Percentiles rank a stretch among this genome's conserved stretches.
These are phyloP conservation scores for Tetragonula carbonaria DNA, from an alignment of 2,888 invertebrate species.

Conservation along the genomic window DNA sequence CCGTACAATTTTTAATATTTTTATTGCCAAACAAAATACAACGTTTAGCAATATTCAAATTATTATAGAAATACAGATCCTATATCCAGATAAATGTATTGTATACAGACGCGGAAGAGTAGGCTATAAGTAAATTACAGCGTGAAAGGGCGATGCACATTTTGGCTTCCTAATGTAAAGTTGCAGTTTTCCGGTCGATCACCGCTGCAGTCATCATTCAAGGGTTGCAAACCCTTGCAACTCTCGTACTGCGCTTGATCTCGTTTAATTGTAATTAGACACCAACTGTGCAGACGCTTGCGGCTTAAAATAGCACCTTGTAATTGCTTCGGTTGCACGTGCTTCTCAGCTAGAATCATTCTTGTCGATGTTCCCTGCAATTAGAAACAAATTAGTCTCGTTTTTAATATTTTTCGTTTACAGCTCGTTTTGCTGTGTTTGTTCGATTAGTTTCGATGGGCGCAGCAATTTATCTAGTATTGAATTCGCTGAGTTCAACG, in stretches of 20 bases:
- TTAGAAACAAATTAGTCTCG: neutral
- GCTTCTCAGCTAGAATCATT: neutral
- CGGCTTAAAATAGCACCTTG: conserved; percentile 20
- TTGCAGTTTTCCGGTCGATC: conserved; percentile 36
- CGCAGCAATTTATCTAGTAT: neutral
- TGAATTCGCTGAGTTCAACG: conserved; percentile 8
- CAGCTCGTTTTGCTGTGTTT: neutral
- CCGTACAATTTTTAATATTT: neutral
- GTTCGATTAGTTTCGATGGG: neutral
- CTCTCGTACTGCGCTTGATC: conserved; percentile 21
- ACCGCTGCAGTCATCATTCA: neutral
- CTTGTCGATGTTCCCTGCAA: neutral
- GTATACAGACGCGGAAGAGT: conserved; percentile 42
- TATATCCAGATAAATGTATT: neutral
- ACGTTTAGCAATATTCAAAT: neutral
- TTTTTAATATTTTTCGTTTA: neutral
- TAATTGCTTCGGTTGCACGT: neutral
- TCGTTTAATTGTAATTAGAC: conserved; percentile 24
- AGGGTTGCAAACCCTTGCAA: conserved; percentile 2
- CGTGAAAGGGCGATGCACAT: conserved; percentile 52
- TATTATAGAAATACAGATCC: neutral
- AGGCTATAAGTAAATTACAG: conserved; percentile 70
- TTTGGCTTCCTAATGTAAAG: conserved; percentile 63
- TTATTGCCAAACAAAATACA: neutral
- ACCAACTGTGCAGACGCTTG: conserved; percentile 8